Conservation (phyloP, 1,140 invertebrate genomes). For the Bombus waltoni region DNA sequence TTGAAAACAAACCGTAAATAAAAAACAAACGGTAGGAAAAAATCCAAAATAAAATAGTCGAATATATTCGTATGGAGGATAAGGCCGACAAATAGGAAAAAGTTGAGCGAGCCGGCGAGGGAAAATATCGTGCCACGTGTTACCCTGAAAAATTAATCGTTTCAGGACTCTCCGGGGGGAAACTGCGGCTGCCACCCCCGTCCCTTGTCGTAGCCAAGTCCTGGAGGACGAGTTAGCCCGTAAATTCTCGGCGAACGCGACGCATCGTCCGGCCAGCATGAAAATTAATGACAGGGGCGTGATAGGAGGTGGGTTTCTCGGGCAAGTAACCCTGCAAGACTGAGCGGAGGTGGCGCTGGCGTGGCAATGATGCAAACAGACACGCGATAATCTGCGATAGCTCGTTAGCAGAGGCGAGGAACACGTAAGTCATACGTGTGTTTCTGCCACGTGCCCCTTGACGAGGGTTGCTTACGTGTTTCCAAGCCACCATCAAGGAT, state of each 20-base stretch:
- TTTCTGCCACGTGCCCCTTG: slow-evolving; percentile 54
- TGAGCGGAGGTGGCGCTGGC: slow-evolving; percentile 30
- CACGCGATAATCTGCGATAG: slow-evolving; percentile 75
- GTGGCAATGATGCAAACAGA: slow-evolving; percentile 75
- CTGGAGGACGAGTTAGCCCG: slow-evolving; percentile 60
- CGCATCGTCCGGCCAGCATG: slow-evolving; percentile 72
- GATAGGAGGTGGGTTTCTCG: slow-evolving; percentile 57
- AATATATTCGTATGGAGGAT: neutral
- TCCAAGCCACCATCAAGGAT: neutral
- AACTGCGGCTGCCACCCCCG: neutral
- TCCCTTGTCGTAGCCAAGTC: neutral
- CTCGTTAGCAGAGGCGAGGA: slow-evolving; percentile 52
- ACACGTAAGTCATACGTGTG: slow-evolving; percentile 61
- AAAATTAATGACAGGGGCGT: slow-evolving; percentile 77
- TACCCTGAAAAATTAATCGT: slow-evolving; percentile 76
- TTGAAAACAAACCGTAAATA: neutral
- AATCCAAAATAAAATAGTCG: neutral
- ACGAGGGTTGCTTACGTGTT: slow-evolving; percentile 62
- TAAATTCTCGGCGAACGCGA: slow-evolving; percentile 75
- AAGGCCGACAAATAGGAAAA: slow-evolving; percentile 31
- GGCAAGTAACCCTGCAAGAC: slow-evolving; percentile 35
- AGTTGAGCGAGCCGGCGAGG: slow-evolving; percentile 16
- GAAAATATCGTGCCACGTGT: slow-evolving; percentile 66
- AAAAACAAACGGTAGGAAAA: neutral
- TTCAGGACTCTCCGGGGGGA: slow-evolving; percentile 37